These are phyloP conservation scores for Trypoxylon attenuatum DNA, from an alignment of 2,888 invertebrate species.

Conservation along the genomic window DNA sequence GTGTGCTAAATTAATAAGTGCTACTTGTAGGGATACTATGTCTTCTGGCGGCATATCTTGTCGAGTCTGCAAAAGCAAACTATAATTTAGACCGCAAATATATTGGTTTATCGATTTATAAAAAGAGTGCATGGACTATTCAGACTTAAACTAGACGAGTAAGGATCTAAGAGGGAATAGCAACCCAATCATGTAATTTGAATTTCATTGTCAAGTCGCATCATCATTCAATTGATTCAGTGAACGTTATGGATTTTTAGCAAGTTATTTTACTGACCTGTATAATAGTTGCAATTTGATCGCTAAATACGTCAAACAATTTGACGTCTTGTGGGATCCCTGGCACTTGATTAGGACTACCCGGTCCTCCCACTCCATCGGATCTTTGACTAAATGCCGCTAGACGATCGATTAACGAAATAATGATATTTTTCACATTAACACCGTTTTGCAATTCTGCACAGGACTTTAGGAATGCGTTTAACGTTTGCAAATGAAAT, in stretches of 20 bases:
- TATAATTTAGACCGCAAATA: background rate
- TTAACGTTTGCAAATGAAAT: slow-evolving; percentile 96
- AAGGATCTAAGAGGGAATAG: slow-evolving; percentile 54
- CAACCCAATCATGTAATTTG: slow-evolving; percentile 60
- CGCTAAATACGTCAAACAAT: slow-evolving; percentile 98
- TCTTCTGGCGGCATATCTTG: slow-evolving; percentile 97
- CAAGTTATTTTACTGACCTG: too few relatives aligned
- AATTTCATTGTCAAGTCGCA: slow-evolving; percentile 56
- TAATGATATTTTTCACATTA: slow-evolving; percentile 98
- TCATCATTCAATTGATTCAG: slow-evolving; percentile 63
- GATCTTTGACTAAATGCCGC: slow-evolving; percentile 89
- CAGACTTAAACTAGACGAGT: slow-evolving; percentile 72
- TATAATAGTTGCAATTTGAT: slow-evolving; percentile 96
- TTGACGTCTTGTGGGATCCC: slow-evolving; percentile 90
- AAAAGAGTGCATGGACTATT: slow-evolving; percentile 21
- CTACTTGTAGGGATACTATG: slow-evolving; percentile 95
- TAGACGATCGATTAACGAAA: slow-evolving; percentile 94
- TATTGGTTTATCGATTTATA: background rate
- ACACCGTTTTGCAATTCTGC: slow-evolving; percentile 96
- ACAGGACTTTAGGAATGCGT: slow-evolving; percentile 96
- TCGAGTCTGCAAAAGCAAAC: slow-evolving; percentile 80
- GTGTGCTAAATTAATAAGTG: slow-evolving; percentile 94
- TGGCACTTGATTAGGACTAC: slow-evolving; percentile 77
- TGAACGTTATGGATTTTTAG: too few relatives aligned
- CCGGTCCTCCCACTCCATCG: slow-evolving; percentile 77